Evolutionary conservation across 2,888 invertebrate species (phyloP).

Genomic region (Abrostola tripartita): DNA sequence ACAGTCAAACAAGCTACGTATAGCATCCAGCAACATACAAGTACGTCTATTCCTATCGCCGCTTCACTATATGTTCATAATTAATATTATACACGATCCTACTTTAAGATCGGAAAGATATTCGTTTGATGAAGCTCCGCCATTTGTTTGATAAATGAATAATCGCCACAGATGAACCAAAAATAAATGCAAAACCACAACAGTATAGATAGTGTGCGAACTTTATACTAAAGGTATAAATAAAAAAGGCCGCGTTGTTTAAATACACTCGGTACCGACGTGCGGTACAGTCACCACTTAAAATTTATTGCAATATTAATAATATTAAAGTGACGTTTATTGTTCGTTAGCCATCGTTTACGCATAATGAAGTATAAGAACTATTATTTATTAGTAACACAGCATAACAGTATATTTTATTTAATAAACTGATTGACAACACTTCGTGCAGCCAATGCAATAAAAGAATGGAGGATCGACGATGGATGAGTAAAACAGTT

Average conservation of each 20-base stretch:
- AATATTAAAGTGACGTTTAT: constrained; percentile 70
- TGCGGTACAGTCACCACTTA: constrained; percentile 64
- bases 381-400: constrained; percentile 26
- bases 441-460: neutral
- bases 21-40: constrained; percentile 26
- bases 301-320: constrained; percentile 71
- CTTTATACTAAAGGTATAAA: constrained; percentile 71
- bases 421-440: constrained; percentile 35
- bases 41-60: constrained; percentile 41
- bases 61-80: constrained; percentile 58
- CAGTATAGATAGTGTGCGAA: constrained; percentile 69
- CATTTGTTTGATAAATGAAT: constrained; percentile 81
- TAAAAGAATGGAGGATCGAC: neutral
- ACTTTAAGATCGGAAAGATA: constrained; percentile 68
- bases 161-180: constrained; percentile 67
- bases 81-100: constrained; percentile 65
- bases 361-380: constrained; percentile 34
- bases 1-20: constrained; percentile 26
- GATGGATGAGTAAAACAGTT: constrained; percentile 4
- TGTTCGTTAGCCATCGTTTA: constrained; percentile 56
- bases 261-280: constrained; percentile 64
- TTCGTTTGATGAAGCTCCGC: constrained; percentile 77
- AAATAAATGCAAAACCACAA: constrained; percentile 66
- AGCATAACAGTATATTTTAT: constrained; percentile 45
- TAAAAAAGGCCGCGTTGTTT: constrained; percentile 68